A percentile compares a stretch with the other conserved stretches of the same genome.
These are phyloP conservation scores for Eupeodes luniger DNA, from an alignment of 2,888 invertebrate species.

Conservation along the genomic window DNA sequence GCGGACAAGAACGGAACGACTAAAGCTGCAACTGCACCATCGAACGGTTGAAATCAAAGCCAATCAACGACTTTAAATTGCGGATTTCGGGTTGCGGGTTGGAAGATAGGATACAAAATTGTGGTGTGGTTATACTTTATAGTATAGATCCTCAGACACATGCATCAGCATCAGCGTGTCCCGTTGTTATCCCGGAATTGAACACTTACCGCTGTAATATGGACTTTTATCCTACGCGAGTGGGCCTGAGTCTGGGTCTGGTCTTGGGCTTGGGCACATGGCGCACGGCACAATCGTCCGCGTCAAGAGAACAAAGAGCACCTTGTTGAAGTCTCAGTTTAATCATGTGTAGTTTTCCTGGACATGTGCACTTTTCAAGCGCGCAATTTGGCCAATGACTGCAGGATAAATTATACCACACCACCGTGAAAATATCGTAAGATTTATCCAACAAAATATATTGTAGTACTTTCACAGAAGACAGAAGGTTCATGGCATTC, in stretches of 20 bases:
- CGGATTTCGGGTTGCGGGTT: background rate
- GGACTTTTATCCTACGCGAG: constrained; percentile 46
- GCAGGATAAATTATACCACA: constrained; percentile 49
- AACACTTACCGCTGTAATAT: constrained; percentile 57
- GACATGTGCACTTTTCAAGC: constrained; percentile 35
- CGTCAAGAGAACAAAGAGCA: constrained; percentile 35
- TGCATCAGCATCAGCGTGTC: constrained; percentile 43
- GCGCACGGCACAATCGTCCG: background rate
- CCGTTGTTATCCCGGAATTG: constrained; percentile 71
- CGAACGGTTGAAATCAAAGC: constrained; percentile 41
- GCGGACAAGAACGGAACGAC: constrained; percentile 5
- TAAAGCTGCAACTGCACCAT: background rate
- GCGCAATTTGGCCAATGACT: constrained; percentile 59
- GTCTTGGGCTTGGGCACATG: no score
- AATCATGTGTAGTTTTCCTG: constrained; percentile 55
- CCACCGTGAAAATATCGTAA: constrained; percentile 38
- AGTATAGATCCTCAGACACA: constrained; percentile 48
- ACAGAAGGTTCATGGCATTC: no score
- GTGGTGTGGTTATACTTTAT: no score
- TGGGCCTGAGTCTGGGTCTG: background rate
- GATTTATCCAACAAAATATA: constrained; percentile 26
- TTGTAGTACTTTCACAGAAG: constrained; percentile 36
- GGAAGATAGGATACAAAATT: no score
- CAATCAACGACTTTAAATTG: constrained; percentile 60
- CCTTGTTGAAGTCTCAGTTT: constrained; percentile 48